phyloP scores from a whole-genome alignment of 2,888 invertebrate species.

The Flexamia atlantica region DNA sequence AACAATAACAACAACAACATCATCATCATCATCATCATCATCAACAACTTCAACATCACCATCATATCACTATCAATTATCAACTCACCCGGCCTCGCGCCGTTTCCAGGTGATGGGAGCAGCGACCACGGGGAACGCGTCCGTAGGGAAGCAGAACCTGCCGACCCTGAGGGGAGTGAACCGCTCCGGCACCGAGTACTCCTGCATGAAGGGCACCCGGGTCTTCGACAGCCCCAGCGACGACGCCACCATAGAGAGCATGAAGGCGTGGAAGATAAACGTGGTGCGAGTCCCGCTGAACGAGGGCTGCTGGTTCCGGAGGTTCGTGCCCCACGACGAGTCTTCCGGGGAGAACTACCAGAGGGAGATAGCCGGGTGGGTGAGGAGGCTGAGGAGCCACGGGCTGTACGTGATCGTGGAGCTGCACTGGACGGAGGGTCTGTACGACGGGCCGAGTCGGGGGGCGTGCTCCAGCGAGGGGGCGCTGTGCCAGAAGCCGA shows the following conservation, averaged over 20 bases:
- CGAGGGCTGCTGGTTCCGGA: constrained; percentile 15
- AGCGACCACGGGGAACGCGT: neutral
- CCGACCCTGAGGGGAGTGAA: constrained; percentile 10
- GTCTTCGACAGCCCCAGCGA: constrained; percentile 36
- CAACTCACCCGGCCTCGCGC: no score
- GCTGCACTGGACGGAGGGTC: constrained; percentile 19
- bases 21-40: no score
- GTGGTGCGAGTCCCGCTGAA: constrained; percentile 24
- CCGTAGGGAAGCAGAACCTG: neutral
- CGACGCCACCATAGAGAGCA: constrained; percentile 22
- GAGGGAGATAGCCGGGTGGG: neutral
- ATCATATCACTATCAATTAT: no score
- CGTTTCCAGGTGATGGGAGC: constrained; percentile 11
- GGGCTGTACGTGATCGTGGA: constrained; percentile 11
- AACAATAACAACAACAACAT: no score
- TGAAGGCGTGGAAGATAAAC: constrained; percentile 36
- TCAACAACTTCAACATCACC: no score
- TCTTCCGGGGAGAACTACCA: neutral
- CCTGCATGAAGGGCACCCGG: neutral
- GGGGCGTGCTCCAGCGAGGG: neutral
- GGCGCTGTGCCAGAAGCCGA: constrained; percentile 26
- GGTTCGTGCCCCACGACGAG: neutral
- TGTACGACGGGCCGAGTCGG: neutral
- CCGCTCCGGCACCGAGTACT: neutral
- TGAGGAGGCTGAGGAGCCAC: neutral